Conservation (phyloP, 2,797 vertebrate species). For the Semotilus atromaculatus region DNA sequence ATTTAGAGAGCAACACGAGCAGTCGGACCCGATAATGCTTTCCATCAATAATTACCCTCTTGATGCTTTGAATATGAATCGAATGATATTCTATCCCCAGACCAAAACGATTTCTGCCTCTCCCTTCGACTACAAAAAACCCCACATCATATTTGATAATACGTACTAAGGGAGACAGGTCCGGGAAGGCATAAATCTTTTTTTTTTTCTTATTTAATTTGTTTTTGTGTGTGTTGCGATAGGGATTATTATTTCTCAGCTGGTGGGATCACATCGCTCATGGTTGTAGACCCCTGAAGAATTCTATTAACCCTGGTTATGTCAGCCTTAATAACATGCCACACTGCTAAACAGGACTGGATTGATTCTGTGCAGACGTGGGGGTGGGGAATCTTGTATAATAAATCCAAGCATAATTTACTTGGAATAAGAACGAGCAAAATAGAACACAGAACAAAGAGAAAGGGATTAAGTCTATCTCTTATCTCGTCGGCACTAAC, state of each 20-base stretch:
- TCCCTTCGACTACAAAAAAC: slow-evolving; percentile 22
- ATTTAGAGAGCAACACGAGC: slow-evolving; percentile 61
- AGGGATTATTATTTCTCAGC: slow-evolving; percentile 71
- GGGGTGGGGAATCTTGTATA: slow-evolving; percentile 55
- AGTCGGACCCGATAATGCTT: slow-evolving; percentile 58
- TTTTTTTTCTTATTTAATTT: slow-evolving; percentile 61
- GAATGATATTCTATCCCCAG: slow-evolving; percentile 36
- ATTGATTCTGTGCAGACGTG: slow-evolving; percentile 59
- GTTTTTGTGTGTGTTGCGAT: slow-evolving; percentile 60
- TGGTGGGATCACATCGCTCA: slow-evolving; percentile 67
- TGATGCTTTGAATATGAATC: slow-evolving; percentile 61
- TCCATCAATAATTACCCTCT: slow-evolving; percentile 66
- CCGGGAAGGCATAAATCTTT: slow-evolving; percentile 51
- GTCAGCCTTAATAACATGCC: slow-evolving; percentile 74
- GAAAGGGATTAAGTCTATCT: slow-evolving; percentile 53
- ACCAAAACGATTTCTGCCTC: slow-evolving; percentile 40
- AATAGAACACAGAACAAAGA: slow-evolving; percentile 59
- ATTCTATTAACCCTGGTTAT: slow-evolving; percentile 79
- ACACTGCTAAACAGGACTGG: slow-evolving; percentile 69
- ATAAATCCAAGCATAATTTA: slow-evolving; percentile 71
- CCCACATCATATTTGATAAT: slow-evolving; percentile 60
- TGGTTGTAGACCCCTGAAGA: slow-evolving; percentile 73
- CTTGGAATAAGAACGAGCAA: slow-evolving; percentile 62
- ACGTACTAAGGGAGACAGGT: slow-evolving; percentile 37
- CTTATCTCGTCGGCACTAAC: slow-evolving; percentile 47